Base-by-base conservation (phyloP, 2,797 vertebrate species). In the Capromys pilorides region DNA sequence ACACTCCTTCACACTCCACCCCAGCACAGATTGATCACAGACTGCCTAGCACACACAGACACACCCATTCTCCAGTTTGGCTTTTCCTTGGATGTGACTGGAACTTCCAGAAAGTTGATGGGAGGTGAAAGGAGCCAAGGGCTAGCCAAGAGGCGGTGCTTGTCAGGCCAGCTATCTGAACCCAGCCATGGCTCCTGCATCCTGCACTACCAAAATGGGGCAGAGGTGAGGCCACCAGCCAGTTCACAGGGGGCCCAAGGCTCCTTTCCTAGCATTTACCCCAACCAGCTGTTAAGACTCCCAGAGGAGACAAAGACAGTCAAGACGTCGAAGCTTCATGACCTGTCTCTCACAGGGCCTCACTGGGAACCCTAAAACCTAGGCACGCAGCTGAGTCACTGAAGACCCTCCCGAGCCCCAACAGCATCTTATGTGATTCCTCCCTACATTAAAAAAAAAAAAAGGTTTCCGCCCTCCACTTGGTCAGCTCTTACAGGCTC, bases 1-100 rank as follows among this genome's bases (percentile, higher is more conserved):
- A 92, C 88, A 94, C 78, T 90, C 89, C 12, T 93, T 96, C 95
- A 96, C 96, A 93, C 95, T 67, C 96, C 96, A 90, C 95, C 95
- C 96, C 57, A 86, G 94, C 89, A 94, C 92, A 93, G 87, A 96
- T 82, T 95, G 96, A 95, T 93, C 86, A 45, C 86, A 96, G 95
- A 82, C 96, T 96, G 97, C 95, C 92, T 86, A 45, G 73, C 91
- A 62, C 94, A 62, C 95, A 66, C 61, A 91, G 57, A 69, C 93
- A 95, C 90, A 93, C 94, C 77, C 97, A 59, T 61, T 73, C 67
- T 93, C 64, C 59, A 90, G 71, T 62, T 82, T 51, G 92, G 59
- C 88, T 93, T 88, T 91, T 94, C 90, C 69, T 59, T 64, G 54
- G 21, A 91, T 90, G 51, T 71, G 83, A 90, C 87, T 91, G 49